Evolutionary conservation across 2,797 vertebrate genomes (phyloP), one percentile per base, ranked within the genome.

Genomic region (Neostethus bicornis): DNA sequence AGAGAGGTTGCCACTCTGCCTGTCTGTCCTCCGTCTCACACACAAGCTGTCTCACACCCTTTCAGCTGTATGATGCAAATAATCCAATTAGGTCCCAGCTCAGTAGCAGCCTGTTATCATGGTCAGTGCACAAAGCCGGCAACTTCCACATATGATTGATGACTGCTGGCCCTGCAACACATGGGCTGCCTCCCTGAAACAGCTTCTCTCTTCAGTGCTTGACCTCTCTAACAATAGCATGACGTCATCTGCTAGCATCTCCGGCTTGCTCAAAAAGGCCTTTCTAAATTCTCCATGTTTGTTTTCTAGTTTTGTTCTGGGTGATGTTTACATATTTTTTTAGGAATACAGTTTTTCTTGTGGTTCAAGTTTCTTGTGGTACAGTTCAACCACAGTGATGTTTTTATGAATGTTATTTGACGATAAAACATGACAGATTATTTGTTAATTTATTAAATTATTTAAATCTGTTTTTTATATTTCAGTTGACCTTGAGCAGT

Each of bases 21-120:
- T 14, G 35, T 23, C 3, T 54, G 42, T 13, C 51, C 46, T n/a
- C 52, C 2, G 44, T 20, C 45, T 17, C 25, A 11, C 46, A 19
- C 53, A 16, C 34, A 29, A 46, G 17, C 55, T 65, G 26, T 60
- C 63, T 72, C 45, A 32, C 74, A 48, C 61, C 60, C 60, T 70
- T 58, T 72, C 63, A 61, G 70, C 81, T 81, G 81, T 84, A 83
- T 73, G 73, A 87, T 87, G 82, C 85, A 86, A 85, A 89, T 89
- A 88, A 90, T 90, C 86, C 81, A 89, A 90, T 89, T 89, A 88
- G 79, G 65, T 73, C 72, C 47, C 44, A 45, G 77, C 82, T 87
- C 79, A 81, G 77, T 84, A 86, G 86, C 87, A 79, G 81, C 83
- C 79, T 83, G 82, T 88, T 88, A 87, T 87, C 85, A 81, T 66